Percentiles rank a stretch among this genome's conserved stretches.
phyloP scores from a whole-genome alignment of 1,140 invertebrate genomes.

The Drosophila sp. region DNA sequence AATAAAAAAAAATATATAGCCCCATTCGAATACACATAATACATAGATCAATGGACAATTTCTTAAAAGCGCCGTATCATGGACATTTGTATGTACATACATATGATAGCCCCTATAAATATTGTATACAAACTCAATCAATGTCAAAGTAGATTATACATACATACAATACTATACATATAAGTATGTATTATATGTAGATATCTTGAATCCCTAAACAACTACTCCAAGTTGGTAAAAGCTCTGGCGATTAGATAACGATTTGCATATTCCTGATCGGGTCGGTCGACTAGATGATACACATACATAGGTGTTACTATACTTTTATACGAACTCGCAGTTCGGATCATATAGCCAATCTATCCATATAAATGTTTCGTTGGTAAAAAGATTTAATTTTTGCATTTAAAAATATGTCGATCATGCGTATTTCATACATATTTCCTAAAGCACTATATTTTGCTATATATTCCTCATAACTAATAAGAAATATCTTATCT shows the following conservation, averaged over 20 bases:
- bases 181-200: not conserved
- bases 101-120: not conserved
- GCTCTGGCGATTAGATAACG: not conserved
- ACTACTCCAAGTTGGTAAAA: not conserved
- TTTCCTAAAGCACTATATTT: too few relatives aligned
- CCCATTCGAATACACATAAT: too few relatives aligned
- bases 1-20: too few relatives aligned
- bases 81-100: too few relatives aligned
- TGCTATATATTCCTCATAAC: not conserved
- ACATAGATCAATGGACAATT: too few relatives aligned
- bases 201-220: not conserved
- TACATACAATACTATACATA: not conserved
- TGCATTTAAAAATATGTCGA: not conserved
- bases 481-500: not conserved
- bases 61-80: too few relatives aligned
- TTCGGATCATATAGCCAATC: too few relatives aligned
- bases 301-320: not conserved
- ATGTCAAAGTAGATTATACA: constrained; percentile 1
- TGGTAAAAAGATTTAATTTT: too few relatives aligned
- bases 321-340: too few relatives aligned
- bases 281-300: not conserved
- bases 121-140: not conserved
- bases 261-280: not conserved
- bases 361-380: too few relatives aligned
- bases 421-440: not conserved